Evolutionary conservation across 2,797 vertebrate species (phyloP).

Genomic region (Rhodeus uyekii): DNA sequence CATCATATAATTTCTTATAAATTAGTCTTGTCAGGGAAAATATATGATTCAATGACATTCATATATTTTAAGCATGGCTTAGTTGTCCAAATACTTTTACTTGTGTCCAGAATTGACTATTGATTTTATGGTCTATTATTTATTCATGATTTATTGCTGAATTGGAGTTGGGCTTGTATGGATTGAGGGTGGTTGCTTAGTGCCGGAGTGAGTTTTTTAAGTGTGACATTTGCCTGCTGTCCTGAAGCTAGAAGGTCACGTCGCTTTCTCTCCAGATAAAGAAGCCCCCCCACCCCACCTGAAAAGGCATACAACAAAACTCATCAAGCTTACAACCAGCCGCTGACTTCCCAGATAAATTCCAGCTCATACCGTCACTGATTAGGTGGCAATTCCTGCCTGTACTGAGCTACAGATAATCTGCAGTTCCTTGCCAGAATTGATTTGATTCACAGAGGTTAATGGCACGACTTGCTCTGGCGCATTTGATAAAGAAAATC

Average conservation of each 20-base stretch:
- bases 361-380: slow-evolving; percentile 27
- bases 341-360: slow-evolving; percentile 38
- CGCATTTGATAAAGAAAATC: slow-evolving; percentile 61
- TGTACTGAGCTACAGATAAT: slow-evolving; percentile 21
- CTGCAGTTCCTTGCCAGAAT: slow-evolving; percentile 38
- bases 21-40: background rate
- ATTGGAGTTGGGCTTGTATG: background rate
- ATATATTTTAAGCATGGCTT: slow-evolving; percentile 36
- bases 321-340: slow-evolving; percentile 19
- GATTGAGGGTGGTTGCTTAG: slow-evolving; percentile 13
- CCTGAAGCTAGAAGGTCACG: slow-evolving; percentile 30
- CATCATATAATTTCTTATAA: too few species aligned
- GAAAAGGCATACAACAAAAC: background rate
- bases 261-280: slow-evolving; percentile 9
- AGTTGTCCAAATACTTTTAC: slow-evolving; percentile 16
- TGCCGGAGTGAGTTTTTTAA: slow-evolving; percentile 39
- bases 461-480: slow-evolving; percentile 60
- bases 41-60: slow-evolving; percentile 7
- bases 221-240: slow-evolving; percentile 49
- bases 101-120: background rate
- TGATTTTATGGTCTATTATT: slow-evolving; percentile 35
- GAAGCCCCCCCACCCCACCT: background rate
- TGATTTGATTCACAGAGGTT: slow-evolving; percentile 62
- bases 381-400: slow-evolving; percentile 32
- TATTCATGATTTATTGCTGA: slow-evolving; percentile 37